phyloP scores from a whole-genome alignment of 2,113 vertebrate genomes.

The Pseudopodoces humilis region DNA sequence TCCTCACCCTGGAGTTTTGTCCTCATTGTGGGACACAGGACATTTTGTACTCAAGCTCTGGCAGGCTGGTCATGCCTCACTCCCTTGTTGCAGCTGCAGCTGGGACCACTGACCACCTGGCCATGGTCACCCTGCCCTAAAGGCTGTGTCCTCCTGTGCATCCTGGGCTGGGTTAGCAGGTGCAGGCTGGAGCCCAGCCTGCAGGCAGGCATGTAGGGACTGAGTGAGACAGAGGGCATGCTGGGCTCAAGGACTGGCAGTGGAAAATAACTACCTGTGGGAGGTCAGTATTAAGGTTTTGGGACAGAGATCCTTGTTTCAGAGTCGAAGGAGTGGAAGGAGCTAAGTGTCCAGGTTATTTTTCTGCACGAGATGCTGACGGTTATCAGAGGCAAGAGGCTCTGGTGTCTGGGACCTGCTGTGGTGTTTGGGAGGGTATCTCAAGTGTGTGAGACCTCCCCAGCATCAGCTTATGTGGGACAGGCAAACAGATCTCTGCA shows the following conservation, averaged over 20 bases:
- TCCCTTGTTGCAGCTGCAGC: not conserved
- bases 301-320: not conserved
- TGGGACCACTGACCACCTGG: not conserved
- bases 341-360: not conserved
- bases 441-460: not conserved
- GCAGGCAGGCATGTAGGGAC: not conserved
- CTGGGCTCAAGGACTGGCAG: not conserved
- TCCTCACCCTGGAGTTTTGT: not conserved
- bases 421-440: not conserved
- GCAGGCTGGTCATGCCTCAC: not conserved
- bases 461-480: not conserved
- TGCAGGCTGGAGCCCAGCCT: not conserved
- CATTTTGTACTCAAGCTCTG: not conserved
- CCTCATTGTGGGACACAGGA: fast-evolving
- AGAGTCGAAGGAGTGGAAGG: not conserved
- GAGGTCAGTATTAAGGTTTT: not conserved
- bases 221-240: not conserved
- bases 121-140: not conserved
- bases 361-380: not conserved
- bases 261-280: not conserved
- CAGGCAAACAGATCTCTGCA: not conserved
- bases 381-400: not conserved
- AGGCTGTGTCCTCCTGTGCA: not conserved
- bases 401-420: not conserved
- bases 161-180: not conserved